Evolutionary conservation across 2,797 vertebrate species (phyloP).

Genomic region (Tragopan temminckii): DNA sequence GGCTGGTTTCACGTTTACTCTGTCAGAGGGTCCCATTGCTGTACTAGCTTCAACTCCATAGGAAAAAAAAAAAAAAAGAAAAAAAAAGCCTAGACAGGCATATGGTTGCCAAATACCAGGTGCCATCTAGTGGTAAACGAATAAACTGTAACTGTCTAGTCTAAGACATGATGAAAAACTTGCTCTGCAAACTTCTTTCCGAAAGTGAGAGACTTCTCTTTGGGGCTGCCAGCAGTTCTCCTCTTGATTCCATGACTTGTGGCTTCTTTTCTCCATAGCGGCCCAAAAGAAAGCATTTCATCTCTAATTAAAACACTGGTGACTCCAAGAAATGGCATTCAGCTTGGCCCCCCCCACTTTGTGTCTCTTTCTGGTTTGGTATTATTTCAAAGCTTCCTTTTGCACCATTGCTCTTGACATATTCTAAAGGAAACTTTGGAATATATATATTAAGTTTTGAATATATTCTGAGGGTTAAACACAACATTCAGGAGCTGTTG

Average conservation of each 20-base stretch:
- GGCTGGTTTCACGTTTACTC: background rate
- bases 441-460: background rate
- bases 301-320: background rate
- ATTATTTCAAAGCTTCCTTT: background rate
- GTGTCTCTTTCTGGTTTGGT: background rate
- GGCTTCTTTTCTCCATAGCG: background rate
- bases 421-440: background rate
- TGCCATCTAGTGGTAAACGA: slow-evolving; percentile 79
- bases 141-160: background rate
- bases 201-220: background rate
- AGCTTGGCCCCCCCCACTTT: background rate
- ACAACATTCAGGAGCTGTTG: background rate
- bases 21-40: background rate
- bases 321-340: background rate
- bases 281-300: background rate
- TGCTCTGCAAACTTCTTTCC: background rate
- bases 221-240: background rate
- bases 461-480: background rate
- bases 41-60: background rate
- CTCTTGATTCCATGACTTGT: background rate
- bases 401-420: background rate
- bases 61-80: fast-evolving
- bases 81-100: background rate
- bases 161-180: fast-evolving
- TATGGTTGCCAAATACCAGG: slow-evolving; percentile 61